phyloP scores from a whole-genome alignment of 2,888 invertebrate genomes.

The Hyalella azteca region DNA sequence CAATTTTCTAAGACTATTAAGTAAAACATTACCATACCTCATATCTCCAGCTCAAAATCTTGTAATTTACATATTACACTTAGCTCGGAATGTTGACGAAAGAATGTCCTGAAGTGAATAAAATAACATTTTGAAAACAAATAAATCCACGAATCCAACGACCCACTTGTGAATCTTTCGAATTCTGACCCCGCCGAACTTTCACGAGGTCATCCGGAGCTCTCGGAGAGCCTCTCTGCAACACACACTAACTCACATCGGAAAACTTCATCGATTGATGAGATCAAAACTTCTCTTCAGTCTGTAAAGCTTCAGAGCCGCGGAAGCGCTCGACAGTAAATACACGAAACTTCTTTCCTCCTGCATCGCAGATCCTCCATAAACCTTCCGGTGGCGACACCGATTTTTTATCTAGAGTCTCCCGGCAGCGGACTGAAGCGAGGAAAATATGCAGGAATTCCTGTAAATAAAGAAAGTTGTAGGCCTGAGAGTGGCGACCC shows the following conservation, averaged over 20 bases:
- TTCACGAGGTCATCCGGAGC: too few species aligned
- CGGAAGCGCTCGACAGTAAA: slow-evolving; percentile 10
- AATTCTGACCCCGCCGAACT: too few species aligned
- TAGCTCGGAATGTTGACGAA: too few species aligned
- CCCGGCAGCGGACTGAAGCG: neutral
- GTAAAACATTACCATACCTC: too few species aligned
- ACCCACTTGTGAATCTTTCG: too few species aligned
- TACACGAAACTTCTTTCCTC: slow-evolving; percentile 11
- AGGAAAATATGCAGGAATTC: slow-evolving; percentile 22
- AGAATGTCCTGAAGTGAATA: too few species aligned
- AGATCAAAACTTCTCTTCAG: slow-evolving; percentile 14
- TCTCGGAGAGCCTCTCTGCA: too few species aligned
- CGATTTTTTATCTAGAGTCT: neutral
- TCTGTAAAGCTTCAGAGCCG: neutral
- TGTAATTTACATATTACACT: too few species aligned
- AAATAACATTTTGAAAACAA: too few species aligned
- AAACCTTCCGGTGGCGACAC: slow-evolving; percentile 11
- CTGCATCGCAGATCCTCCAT: neutral
- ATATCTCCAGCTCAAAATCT: too few species aligned
- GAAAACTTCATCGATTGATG: slow-evolving; percentile 1
- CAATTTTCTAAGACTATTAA: too few species aligned
- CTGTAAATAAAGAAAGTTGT: slow-evolving; percentile 14
- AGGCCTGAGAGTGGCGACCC: slow-evolving; percentile 15
- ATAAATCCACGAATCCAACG: too few species aligned
- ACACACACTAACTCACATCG: neutral